phyloP scores from a whole-genome alignment of 2,113 vertebrate genomes.

The Pangasianodon hypophthalmus region DNA sequence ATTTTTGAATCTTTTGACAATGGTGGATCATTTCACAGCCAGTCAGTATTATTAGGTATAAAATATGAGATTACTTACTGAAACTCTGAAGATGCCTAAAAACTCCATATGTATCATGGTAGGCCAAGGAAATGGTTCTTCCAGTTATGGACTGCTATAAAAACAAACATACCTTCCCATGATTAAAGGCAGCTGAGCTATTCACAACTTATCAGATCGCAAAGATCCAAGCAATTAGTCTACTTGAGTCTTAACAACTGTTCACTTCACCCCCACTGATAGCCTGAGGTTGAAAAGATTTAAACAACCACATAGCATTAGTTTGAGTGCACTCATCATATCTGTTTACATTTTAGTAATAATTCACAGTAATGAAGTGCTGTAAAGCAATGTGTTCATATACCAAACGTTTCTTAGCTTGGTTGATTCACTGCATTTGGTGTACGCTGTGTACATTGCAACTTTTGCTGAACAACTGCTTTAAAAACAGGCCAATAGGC shows the following conservation, averaged over 20 bases:
- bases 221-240: background rate
- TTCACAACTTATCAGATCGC: background rate
- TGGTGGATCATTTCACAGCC: background rate
- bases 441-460: background rate
- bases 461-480: background rate
- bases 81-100: background rate
- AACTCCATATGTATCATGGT: background rate
- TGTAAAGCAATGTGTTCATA: background rate
- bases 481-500: slow-evolving; percentile 22
- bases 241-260: background rate
- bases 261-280: background rate
- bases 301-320: background rate
- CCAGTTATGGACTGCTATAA: background rate
- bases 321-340: background rate
- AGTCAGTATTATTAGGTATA: background rate
- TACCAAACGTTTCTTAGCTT: background rate
- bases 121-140: background rate
- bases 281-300: background rate
- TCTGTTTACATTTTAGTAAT: background rate
- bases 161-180: slow-evolving; percentile 9
- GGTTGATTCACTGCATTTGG: background rate
- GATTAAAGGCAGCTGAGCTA: slow-evolving; percentile 18
- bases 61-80: background rate
- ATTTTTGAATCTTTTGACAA: background rate
- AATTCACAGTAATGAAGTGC: background rate